Conservation (phyloP, 1,140 invertebrate species). For the Eulimnadia texana region DNA sequence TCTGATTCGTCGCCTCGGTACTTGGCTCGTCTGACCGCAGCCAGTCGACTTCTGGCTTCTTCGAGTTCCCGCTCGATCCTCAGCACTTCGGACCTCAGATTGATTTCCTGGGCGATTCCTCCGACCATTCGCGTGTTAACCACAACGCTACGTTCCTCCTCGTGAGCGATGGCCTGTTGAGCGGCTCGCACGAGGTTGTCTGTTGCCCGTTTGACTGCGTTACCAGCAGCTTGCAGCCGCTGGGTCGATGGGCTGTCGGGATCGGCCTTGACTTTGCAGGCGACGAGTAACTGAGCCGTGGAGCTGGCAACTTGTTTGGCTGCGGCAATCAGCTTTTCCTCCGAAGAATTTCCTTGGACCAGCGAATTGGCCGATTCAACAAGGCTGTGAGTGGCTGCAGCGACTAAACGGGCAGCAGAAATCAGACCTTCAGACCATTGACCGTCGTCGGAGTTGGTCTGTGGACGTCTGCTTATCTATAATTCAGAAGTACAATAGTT, state of each 20-base stretch:
- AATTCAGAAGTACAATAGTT: slow-evolving; percentile 5
- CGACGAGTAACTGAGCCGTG: slow-evolving; percentile 90
- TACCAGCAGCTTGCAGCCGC: slow-evolving; percentile 82
- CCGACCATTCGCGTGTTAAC: slow-evolving; percentile 84
- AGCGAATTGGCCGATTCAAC: slow-evolving; percentile 94
- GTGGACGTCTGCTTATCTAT: slow-evolving; percentile 57
- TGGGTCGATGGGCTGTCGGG: slow-evolving; percentile 83
- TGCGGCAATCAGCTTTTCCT: slow-evolving; percentile 90
- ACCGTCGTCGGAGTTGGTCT: slow-evolving; percentile 80
- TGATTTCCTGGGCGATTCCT: slow-evolving; percentile 83
- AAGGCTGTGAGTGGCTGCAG: slow-evolving; percentile 89
- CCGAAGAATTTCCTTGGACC: slow-evolving; percentile 83
- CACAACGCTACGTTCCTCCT: slow-evolving; percentile 77
- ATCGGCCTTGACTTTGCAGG: slow-evolving; percentile 97
- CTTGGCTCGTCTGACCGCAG: slow-evolving; percentile 67
- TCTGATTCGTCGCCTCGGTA: slow-evolving; percentile 33
- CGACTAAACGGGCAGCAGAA: slow-evolving; percentile 86
- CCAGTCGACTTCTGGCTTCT: slow-evolving; percentile 76
- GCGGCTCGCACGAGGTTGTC: slow-evolving; percentile 91
- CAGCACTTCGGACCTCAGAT: slow-evolving; percentile 66
- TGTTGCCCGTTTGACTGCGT: slow-evolving; percentile 92
- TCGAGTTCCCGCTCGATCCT: slow-evolving; percentile 86
- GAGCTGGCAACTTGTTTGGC: slow-evolving; percentile 95
- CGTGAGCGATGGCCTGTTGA: slow-evolving; percentile 70
- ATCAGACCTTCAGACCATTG: slow-evolving; percentile 98